These are phyloP conservation scores for Eurytoma adleriae DNA, from an alignment of 2,888 invertebrate species.

Conservation along the genomic window DNA sequence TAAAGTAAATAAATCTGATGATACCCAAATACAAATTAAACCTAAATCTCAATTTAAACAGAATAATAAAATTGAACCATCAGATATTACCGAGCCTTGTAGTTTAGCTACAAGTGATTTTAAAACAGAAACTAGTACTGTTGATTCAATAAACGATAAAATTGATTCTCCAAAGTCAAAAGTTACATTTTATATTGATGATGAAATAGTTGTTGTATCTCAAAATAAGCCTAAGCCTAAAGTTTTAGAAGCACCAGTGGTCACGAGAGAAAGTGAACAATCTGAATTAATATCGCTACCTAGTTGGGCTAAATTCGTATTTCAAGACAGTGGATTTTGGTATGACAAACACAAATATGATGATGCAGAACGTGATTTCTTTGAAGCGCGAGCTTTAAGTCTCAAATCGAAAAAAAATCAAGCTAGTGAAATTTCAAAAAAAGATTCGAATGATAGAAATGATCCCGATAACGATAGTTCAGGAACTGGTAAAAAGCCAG, in stretches of 20 bases:
- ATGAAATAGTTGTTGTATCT: constrained; percentile 69
- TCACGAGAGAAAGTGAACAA: constrained; percentile 23
- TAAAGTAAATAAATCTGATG: too few relatives aligned
- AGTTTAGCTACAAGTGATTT: too few relatives aligned
- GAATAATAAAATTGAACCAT: too few relatives aligned
- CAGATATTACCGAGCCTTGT: too few relatives aligned
- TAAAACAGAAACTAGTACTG: not conserved
- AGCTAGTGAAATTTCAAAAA: constrained; percentile 61
- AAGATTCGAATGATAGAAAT: constrained; percentile 77
- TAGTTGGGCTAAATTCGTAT: constrained; percentile 66
- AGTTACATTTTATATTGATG: constrained; percentile 72
- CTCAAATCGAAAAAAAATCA: constrained; percentile 67
- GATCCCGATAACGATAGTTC: constrained; percentile 75
- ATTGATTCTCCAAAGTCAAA: constrained; percentile 63
- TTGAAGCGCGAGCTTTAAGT: constrained; percentile 78
- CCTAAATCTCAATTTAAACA: too few relatives aligned
- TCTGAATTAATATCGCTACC: constrained; percentile 10
- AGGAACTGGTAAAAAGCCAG: constrained; percentile 75
- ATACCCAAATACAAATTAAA: too few relatives aligned
- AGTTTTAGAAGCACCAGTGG: constrained; percentile 42
- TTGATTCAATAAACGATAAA: not conserved
- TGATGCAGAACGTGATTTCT: constrained; percentile 82
- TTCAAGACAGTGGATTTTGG: constrained; percentile 80
- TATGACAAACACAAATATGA: constrained; percentile 80
- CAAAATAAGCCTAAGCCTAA: constrained; percentile 62